Evolutionary conservation across 2,113 vertebrate genomes (phyloP), one percentile per base, ranked within the genome.

Genomic region (Ailuropoda melanoleuca): DNA sequence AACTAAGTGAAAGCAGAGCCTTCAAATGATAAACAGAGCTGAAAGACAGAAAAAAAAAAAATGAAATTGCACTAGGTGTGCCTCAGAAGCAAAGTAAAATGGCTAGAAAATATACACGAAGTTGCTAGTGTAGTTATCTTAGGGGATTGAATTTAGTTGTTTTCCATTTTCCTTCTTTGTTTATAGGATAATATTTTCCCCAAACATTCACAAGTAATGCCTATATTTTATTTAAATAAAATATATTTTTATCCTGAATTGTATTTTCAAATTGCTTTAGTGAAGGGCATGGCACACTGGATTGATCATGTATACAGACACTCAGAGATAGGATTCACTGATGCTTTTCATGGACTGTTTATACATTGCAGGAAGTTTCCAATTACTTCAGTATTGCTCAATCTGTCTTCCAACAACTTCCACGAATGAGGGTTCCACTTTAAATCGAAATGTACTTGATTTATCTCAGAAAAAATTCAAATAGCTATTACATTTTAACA

Each of bases 391-490:
- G 6, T 53, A 90, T 88, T 92, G 55, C 72, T 80, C 68, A 90
- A 55, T 83, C 46, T 89, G 46, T 50, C 92, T 97, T 93, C 39
- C 50, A 93, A 87, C 43, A 93, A 82, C 12, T 94, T 53, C 60
- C 31, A 37, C 43, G 70, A 97, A 97, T 82, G n/a, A 81, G 10
- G 31, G 24, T 72, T 94, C 58, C 39, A 90, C 48, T 81, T 95
- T 90, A 92, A 80, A 85, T 87, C 0, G 77, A 97, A 96, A 92
- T 31, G 5, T n/a, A 70, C 23, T 77, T 93, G 74, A 96, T 96
- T 95, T 92, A 96, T 94, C 80, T 92, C 72, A 84, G 83, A 93
- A 98, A 96, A 98, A 81, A 77, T 85, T 96, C 87, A 95, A 96
- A 97, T 78, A 96, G 24, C 56, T 84, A 92, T 96, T 97, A 81